Percentiles rank a stretch among this genome's conserved stretches.
Conservation (phyloP, 2,113 vertebrate species). For the Scatophagus argus region DNA sequence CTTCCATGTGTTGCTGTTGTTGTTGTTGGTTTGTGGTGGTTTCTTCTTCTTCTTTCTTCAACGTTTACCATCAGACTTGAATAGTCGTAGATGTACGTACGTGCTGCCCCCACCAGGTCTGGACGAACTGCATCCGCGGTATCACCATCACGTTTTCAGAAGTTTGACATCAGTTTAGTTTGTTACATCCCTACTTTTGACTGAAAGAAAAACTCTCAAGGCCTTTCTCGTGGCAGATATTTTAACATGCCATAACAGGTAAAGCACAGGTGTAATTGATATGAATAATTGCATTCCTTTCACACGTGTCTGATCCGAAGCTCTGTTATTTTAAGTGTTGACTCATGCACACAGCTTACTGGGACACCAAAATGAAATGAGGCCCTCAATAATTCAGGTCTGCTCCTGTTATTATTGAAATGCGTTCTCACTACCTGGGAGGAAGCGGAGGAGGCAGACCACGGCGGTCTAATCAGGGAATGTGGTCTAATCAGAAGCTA, state of each 20-base stretch:
- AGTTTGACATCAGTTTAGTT: no score
- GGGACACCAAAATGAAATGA: neutral
- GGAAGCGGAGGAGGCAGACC: neutral
- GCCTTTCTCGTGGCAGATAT: neutral
- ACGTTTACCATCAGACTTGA: no score
- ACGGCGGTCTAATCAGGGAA: no score
- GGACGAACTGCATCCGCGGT: no score
- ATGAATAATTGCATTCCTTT: constrained; percentile 42
- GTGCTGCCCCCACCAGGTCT: no score
- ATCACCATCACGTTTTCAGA: no score
- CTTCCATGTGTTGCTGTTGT: no score
- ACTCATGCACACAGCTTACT: neutral
- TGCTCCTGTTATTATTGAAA: neutral
- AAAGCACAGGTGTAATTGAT: constrained; percentile 29
- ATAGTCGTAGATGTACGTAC: no score
- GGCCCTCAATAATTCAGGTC: neutral
- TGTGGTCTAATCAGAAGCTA: constrained; percentile 35
- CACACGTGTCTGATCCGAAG: constrained; percentile 15
- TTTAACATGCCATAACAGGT: constrained; percentile 30
- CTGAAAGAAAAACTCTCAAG: neutral
- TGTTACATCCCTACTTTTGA: no score
- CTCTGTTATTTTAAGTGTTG: neutral
- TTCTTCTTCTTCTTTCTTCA: no score
- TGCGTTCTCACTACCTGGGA: neutral
- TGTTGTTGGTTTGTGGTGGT: no score